A percentile compares a stretch with the other conserved stretches of the same genome.
phyloP scores from a whole-genome alignment of 2,113 vertebrate species.

The Salminus brasiliensis region DNA sequence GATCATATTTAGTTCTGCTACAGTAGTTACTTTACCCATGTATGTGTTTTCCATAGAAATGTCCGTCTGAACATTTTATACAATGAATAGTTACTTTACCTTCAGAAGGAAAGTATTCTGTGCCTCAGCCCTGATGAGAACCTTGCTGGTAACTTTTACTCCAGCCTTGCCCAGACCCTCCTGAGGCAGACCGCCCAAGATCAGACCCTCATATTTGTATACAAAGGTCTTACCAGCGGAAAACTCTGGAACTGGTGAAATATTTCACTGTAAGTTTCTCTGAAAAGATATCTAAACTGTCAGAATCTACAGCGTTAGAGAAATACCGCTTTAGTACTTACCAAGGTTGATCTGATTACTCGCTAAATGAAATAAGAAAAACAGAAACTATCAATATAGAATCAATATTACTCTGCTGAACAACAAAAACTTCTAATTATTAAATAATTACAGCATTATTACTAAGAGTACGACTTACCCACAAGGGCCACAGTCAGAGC shows the following conservation, averaged over 20 bases:
- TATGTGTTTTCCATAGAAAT: background rate
- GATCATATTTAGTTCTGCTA: background rate
- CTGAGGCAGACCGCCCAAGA: constrained; percentile 77
- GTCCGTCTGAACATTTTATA: constrained; percentile 61
- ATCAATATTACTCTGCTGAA: background rate
- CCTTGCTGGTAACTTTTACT: constrained; percentile 72
- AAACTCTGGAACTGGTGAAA: constrained; percentile 74
- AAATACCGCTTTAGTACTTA: constrained; percentile 43
- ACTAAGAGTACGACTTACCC: constrained; percentile 73
- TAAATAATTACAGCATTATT: background rate
- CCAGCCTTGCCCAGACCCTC: constrained; percentile 72
- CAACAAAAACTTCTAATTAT: background rate
- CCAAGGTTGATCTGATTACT: constrained; percentile 57
- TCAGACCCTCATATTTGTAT: constrained; percentile 64
- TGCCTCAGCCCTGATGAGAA: constrained; percentile 68
- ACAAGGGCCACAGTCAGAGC: constrained; percentile 77
- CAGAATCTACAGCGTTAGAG: background rate
- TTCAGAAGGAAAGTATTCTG: constrained; percentile 63
- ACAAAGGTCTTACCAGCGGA: constrained; percentile 64
- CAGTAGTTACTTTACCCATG: background rate
- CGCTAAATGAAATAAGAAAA: constrained; percentile 40
- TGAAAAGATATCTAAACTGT: background rate
- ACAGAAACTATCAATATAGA: background rate
- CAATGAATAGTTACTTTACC: constrained; percentile 2
- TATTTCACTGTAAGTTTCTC: background rate